Percentiles rank a stretch among this genome's conserved stretches.
Conservation (phyloP, 2,888 invertebrate genomes). For the Xestia ashworthii region DNA sequence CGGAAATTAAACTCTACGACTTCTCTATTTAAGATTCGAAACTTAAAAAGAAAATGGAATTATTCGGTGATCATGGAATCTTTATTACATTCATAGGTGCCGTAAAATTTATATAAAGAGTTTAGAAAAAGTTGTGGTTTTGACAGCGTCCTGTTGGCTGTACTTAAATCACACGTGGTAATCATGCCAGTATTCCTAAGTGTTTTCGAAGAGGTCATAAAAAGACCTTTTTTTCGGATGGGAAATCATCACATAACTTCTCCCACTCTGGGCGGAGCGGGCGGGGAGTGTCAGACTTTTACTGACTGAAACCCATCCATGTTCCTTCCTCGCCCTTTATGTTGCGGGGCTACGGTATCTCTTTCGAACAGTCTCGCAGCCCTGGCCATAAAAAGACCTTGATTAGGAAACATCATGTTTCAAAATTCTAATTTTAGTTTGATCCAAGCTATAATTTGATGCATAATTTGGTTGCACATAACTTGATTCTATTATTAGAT, state of each 20-base stretch:
- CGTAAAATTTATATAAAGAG: neutral
- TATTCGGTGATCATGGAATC: too few relatives aligned
- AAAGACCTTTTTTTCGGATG: too few relatives aligned
- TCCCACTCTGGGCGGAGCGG: too few relatives aligned
- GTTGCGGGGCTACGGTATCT: too few relatives aligned
- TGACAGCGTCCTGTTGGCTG: neutral
- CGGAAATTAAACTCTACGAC: too few relatives aligned
- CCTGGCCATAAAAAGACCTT: neutral
- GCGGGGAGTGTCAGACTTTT: too few relatives aligned
- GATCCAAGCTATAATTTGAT: conserved; percentile 8
- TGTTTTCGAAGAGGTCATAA: neutral
- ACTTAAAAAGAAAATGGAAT: too few relatives aligned
- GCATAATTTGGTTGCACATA: neutral
- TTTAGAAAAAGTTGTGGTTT: neutral
- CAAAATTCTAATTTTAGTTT: neutral
- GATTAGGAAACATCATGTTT: neutral
- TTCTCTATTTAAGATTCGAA: too few relatives aligned
- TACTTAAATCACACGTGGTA: neutral
- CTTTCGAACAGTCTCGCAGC: too few relatives aligned
- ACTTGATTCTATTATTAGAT: conserved; percentile 18
- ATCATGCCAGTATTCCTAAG: neutral
- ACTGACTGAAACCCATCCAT: too few relatives aligned
- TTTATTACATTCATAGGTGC: neutral
- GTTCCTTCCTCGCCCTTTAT: too few relatives aligned
- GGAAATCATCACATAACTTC: too few relatives aligned